Conservation (phyloP, 2,113 vertebrate genomes). For the Periophthalmus modestus region DNA sequence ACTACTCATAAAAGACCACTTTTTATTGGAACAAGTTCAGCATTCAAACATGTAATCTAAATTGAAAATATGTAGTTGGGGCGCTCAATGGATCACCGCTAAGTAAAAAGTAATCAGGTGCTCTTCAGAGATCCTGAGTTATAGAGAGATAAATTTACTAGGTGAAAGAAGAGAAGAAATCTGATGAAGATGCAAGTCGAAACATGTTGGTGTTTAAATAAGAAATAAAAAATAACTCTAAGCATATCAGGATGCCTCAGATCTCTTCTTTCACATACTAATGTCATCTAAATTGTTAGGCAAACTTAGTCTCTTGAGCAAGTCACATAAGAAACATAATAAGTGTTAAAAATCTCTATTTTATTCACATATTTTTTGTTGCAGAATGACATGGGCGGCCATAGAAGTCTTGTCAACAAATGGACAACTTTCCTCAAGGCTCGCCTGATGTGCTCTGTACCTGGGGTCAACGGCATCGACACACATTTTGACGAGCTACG, state of each 20-base stretch:
- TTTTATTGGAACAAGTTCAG: not conserved
- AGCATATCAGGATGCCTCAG: too few relatives aligned
- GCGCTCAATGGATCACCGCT: too few relatives aligned
- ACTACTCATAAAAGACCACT: not conserved
- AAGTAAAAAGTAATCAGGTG: too few relatives aligned
- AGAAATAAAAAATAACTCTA: too few relatives aligned
- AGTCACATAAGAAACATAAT: not conserved
- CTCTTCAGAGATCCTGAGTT: too few relatives aligned
- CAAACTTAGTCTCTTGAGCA: not conserved
- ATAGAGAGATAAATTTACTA: too few relatives aligned
- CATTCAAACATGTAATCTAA: too few relatives aligned
- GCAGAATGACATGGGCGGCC: conserved; percentile 96
- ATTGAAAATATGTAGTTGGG: too few relatives aligned
- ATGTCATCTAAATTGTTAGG: not conserved
- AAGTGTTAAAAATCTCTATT: not conserved
- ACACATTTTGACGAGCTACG: conserved; percentile 96
- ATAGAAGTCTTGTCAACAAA: conserved; percentile 96
- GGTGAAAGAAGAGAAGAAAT: too few relatives aligned
- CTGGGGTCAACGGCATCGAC: conserved; percentile 92
- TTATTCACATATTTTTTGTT: not conserved
- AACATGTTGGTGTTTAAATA: too few relatives aligned
- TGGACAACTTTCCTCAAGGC: conserved; percentile 98
- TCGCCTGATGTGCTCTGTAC: conserved; percentile 92
- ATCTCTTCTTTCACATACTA: too few relatives aligned
- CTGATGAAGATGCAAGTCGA: too few relatives aligned